Conservation (phyloP, 23 tunicate species). For the Corella eumyota region DNA sequence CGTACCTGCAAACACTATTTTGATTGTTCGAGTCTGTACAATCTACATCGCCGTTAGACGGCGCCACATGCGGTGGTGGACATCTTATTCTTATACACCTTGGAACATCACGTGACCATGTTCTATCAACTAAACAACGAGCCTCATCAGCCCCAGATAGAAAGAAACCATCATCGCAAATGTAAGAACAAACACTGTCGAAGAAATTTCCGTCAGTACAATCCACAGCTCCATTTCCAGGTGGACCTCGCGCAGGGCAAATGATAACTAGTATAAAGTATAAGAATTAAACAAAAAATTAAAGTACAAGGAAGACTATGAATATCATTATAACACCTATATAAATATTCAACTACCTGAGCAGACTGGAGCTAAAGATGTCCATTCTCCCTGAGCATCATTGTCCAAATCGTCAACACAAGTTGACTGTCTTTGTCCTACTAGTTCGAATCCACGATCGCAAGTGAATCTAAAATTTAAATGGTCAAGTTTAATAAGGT, state of each 20-base stretch:
- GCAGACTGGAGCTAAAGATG: neutral
- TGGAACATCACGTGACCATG: too few relatives aligned
- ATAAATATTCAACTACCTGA: neutral
- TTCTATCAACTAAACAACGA: too few relatives aligned
- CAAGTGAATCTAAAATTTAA: neutral
- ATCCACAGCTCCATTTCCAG: conserved; percentile 1
- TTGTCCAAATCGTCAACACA: neutral
- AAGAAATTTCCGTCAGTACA: conserved; percentile 2
- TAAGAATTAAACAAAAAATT: too few relatives aligned
- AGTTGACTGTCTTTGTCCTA: neutral
- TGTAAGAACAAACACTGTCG: conserved; percentile 6
- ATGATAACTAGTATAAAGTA: too few relatives aligned
- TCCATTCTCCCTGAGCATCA: conserved; percentile 1
- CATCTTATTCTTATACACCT: neutral
- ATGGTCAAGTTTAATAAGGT: too few relatives aligned
- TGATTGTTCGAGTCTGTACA: neutral
- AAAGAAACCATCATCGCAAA: conserved; percentile 9
- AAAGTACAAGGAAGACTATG: too few relatives aligned
- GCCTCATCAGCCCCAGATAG: neutral
- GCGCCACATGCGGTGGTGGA: neutral
- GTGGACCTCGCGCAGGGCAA: too few relatives aligned
- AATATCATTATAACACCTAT: too few relatives aligned
- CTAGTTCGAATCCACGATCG: neutral
- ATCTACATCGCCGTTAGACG: neutral
- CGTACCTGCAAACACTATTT: neutral